Evolutionary conservation across 2,113 vertebrate species (phyloP), one percentile per base, ranked within the genome.

Genomic region (Mola mola): DNA sequence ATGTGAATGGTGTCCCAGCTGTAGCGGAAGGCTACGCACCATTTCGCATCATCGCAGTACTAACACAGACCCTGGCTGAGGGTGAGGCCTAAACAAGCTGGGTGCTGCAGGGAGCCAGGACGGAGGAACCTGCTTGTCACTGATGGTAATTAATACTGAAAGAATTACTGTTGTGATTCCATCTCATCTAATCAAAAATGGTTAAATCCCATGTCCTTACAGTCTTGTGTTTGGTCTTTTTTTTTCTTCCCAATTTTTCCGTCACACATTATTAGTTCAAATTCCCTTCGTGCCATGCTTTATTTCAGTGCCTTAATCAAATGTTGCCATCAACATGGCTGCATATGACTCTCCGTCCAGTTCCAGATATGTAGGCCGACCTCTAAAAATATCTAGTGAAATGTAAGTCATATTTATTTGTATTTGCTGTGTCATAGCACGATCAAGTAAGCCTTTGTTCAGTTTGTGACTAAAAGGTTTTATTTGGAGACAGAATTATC

Each of bases 1-100:
- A 76, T 79, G 79, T 64, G 56, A 53, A 49, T 47, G 29, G 40
- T 42, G 61, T 77, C 71, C 56, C 51, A 28, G 31, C 20, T 61
- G 48, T 46, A 37, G 21, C 51, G 42, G 43, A 53, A 60, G 25
- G 62, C 55, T 58, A 31, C 3, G 22, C 41, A 57, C 48, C 75
- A 62, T 69, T 34, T 72, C 8, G 0, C 49, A 41, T 22, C 50
- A 40, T 69, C 50, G 25, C 26, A 46, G 33, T 16, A 9, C 65
- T 68, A 24, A 68, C 55, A 55, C 34, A 62, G 37, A 75, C 63
- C 17, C 38, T 49, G 47, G 24, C 22, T 66, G 37, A 28, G 56
- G 60, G 43, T 68, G 41, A 51, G 16, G 55, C n/a, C n/a, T n/a
- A n/a, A n/a, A n/a, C n/a, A n/a, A 60, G 20, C 34, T 24, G 38